Evolutionary conservation across 1,140 invertebrate genomes (phyloP), one percentile per base, ranked within the genome.

Genomic region (Ptiloglossa arizonensis): DNA sequence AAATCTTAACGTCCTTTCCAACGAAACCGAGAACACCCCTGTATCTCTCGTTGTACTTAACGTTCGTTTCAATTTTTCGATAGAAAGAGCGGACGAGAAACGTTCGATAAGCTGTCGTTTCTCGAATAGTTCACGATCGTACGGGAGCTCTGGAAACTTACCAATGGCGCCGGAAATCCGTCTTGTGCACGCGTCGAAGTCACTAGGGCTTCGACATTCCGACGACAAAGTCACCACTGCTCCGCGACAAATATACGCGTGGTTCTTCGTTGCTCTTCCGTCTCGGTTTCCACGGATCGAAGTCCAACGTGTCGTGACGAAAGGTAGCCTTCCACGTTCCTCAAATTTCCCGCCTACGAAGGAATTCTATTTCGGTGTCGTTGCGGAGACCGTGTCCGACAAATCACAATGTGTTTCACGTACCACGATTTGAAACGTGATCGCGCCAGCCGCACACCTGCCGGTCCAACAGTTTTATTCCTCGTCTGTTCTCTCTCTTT

Each of bases 151-250:
- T 17, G 2, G 4, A 67, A 27, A 83, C 81, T 83, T 78, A 83
- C 81, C 80, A 57, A 11, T 11, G 35, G 19, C 29, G 67, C 27
- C 8, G 27, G 52, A 68, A 57, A 73, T 73, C 71, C 52, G n/a
- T 82, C 48, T 24, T 63, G 11, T 63, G 44, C 80, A 46, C 38
- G 81, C 81, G 32, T 82, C 60, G 67, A 82, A 81, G 46, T 82
- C 67, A 67, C 81, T 46, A 8, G 35, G 11, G n/a, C 29, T 50
- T 74, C 15, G 68, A 54, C 32, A 50, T 54, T 41, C 48, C 50
- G 1, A 22, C 71, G 44, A 67, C 44, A 11, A 62, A 82, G 60
- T 74, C 62, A 74, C 48, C 50, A 56, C 60, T 50, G 24, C 29
- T 27, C 35, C 19, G 44, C 24, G 32, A 64, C 32, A 9, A 41